A percentile compares a stretch with the other conserved stretches of the same genome.
Evolutionary conservation across 2,113 vertebrate genomes (phyloP).

Genomic region (Zosterops borbonicus): DNA sequence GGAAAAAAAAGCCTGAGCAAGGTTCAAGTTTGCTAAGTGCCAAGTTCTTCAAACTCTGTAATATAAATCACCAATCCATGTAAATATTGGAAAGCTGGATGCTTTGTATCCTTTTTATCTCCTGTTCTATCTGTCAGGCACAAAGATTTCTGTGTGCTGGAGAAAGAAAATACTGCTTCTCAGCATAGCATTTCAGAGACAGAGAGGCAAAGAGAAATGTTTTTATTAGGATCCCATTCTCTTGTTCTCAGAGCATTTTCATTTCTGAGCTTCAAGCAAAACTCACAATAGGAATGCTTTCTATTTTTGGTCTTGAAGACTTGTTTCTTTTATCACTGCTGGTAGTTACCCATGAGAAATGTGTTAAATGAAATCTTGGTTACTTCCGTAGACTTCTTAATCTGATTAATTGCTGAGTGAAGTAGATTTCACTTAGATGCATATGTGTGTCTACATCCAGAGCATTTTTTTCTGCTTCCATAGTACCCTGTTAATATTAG

Average conservation of each 20-base stretch:
- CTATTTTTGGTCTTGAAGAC: neutral
- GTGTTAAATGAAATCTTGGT: neutral
- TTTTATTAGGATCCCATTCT: slow-evolving; percentile 1
- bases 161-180: slow-evolving; percentile 1
- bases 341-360: slow-evolving; percentile 1
- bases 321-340: slow-evolving; percentile 12
- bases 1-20: neutral
- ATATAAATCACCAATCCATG: slow-evolving; percentile 11
- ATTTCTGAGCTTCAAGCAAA: neutral
- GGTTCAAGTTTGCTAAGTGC: neutral
- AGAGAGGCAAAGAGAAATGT: neutral
- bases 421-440: neutral
- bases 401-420: slow-evolving; percentile 21
- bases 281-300: neutral
- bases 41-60: slow-evolving; percentile 13
- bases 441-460: neutral
- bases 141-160: neutral
- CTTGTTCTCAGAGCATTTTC: neutral
- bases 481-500: neutral
- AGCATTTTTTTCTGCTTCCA: neutral
- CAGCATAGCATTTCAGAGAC: neutral
- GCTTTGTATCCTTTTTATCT: slow-evolving; percentile 44
- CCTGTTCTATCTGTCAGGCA: slow-evolving; percentile 18
- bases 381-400: neutral
- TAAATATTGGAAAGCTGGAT: slow-evolving; percentile 6